Evolutionary conservation across 2,113 vertebrate species (phyloP), one percentile per base, ranked within the genome.

Genomic region (Thermophis baileyi): DNA sequence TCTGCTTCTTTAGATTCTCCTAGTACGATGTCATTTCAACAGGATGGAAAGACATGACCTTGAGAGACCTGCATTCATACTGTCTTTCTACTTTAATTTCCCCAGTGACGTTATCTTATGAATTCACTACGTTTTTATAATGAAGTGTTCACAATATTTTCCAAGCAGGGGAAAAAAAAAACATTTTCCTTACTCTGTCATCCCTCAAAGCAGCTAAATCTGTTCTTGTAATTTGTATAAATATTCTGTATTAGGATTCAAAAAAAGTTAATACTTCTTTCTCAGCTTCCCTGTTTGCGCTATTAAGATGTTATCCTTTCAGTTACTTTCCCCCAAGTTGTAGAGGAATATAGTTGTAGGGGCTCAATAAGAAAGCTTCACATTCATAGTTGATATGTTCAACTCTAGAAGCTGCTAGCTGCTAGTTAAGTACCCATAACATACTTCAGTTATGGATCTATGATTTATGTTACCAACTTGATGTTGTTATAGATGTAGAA

Each of bases 351-450:
- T 69, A 69, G 22, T 1, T 93, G 18, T 81, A 92, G 87, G 54
- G 60, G 87, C 57, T 87, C 85, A 4, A 94, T 94, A 94, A 12
- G 44, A 93, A 92, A 88, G 89, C 91, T 88, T 90, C 49, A 53
- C 40, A 46, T 8, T 50, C 25, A 10, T 12, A 95, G 35, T 81
- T 35, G n/a, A 92, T 94, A 88, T 88, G 12, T 30, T 95, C 69
- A 93, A 27, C 90, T 91, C 74, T 22, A 94, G 87, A 87, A 93
- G 53, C 94, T 95, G 94, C 93, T 95, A 94, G n/a, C 6, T 74
- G 69, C 35, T 24, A 81, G 35, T 81, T 44, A 81, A 81, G 74
- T 44, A 44, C 1, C 35, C 35, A 81, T 74, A 74, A 18, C n/a
- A 1, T 10, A 63, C 30, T n/a, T 63, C 89, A 63, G 89, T 91